phyloP scores from a whole-genome alignment of 64 coral and sea anemone genomes.

The Acropora yongei region DNA sequence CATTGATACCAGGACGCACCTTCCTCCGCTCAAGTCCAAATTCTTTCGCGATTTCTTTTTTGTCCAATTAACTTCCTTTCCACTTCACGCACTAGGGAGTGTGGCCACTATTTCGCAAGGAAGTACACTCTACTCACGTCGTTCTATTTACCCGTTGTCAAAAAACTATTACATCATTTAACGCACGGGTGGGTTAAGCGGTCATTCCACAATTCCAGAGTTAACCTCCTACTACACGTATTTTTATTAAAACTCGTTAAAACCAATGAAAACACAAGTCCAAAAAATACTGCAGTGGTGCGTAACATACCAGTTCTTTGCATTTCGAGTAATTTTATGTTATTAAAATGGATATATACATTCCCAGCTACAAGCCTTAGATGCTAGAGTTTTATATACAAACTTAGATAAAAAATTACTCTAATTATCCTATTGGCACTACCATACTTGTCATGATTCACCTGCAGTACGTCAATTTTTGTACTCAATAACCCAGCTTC shows the following conservation, averaged over 20 bases:
- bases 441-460: neutral
- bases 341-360: conserved; percentile 38
- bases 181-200: too few relatives aligned
- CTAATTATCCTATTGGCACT: neutral
- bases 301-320: neutral
- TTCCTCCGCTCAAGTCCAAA: too few relatives aligned
- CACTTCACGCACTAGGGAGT: too few relatives aligned
- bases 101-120: too few relatives aligned
- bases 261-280: conserved; percentile 28
- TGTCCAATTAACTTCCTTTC: too few relatives aligned
- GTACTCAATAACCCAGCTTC: neutral
- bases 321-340: conserved; percentile 9
- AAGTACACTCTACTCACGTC: too few relatives aligned
- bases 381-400: conserved; percentile 36
- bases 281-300: neutral
- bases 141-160: too few relatives aligned
- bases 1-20: too few relatives aligned
- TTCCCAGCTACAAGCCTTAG: neutral
- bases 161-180: too few relatives aligned
- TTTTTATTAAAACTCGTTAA: conserved; percentile 31
- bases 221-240: neutral
- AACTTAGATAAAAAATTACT: conserved; percentile 13
- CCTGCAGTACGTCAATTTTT: too few relatives aligned
- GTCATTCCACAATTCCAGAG: neutral
- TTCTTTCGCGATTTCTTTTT: too few relatives aligned